phyloP scores from a whole-genome alignment of 2,888 invertebrate genomes.

The Monoplex corrugatus region DNA sequence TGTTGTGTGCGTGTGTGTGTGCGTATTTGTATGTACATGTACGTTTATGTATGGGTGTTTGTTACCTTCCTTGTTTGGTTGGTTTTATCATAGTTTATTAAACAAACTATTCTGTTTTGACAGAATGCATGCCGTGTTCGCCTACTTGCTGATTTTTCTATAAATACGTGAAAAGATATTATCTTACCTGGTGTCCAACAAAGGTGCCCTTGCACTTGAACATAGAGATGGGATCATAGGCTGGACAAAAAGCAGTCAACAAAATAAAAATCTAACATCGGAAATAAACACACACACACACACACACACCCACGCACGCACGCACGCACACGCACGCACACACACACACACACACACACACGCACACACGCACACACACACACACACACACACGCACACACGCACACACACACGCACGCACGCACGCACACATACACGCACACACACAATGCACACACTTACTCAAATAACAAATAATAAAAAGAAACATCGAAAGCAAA shows the following conservation, averaged over 20 bases:
- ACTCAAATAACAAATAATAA: too few relatives aligned
- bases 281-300: background rate
- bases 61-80: too few relatives aligned
- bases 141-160: too few relatives aligned
- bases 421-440: background rate
- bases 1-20: too few relatives aligned
- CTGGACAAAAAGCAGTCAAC: conserved; percentile 62
- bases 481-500: too few relatives aligned
- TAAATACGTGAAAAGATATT: too few relatives aligned
- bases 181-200: conserved; percentile 79
- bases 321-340: background rate
- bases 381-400: background rate
- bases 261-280: background rate
- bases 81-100: too few relatives aligned
- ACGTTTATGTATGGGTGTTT: too few relatives aligned
- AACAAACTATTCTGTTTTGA: too few relatives aligned
- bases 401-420: background rate
- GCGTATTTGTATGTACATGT: too few relatives aligned
- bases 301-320: background rate
- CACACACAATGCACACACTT: background rate
- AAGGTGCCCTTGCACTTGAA: conserved; percentile 81
- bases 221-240: conserved; percentile 80
- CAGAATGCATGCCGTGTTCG: too few relatives aligned
- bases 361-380: background rate
- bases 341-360: background rate